Conservation (phyloP, 1,140 invertebrate genomes). For the Drosophila eugracilis region DNA sequence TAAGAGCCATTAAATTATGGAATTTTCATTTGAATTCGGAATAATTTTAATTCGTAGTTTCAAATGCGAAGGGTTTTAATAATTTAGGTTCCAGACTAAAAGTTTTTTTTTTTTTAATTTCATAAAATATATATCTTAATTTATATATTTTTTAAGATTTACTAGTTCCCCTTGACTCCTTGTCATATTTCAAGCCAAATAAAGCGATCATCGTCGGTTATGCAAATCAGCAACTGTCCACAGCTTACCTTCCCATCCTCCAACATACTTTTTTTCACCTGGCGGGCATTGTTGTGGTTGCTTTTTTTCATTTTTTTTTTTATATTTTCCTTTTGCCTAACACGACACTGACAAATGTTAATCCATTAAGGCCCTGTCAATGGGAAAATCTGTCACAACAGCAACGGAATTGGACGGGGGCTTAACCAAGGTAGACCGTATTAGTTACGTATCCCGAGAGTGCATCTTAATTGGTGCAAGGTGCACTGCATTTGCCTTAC, state of each 20-base stretch:
- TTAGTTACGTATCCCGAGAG: slow-evolving; percentile 20
- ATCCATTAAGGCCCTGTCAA: slow-evolving; percentile 84
- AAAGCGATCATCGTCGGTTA: slow-evolving; percentile 18
- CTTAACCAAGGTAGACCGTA: slow-evolving; percentile 7
- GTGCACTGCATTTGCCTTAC: slow-evolving; percentile 21
- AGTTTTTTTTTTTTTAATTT: too few species aligned
- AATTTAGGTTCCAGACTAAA: too few species aligned
- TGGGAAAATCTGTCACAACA: slow-evolving; percentile 82
- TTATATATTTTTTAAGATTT: background rate
- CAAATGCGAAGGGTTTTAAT: too few species aligned
- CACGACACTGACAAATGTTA: slow-evolving; percentile 84
- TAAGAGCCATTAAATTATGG: too few species aligned
- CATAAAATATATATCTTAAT: background rate
- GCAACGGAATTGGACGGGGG: background rate
- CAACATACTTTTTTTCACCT: slow-evolving; percentile 29
- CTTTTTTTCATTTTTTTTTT: slow-evolving; percentile 9
- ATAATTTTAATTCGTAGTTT: too few species aligned
- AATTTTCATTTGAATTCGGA: too few species aligned
- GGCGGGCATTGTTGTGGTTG: slow-evolving; percentile 60
- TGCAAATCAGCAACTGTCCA: slow-evolving; percentile 43
- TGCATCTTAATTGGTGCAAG: slow-evolving; percentile 46
- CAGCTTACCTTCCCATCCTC: background rate
- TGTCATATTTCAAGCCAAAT: background rate
- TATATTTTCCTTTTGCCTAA: slow-evolving; percentile 51
- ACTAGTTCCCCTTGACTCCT: background rate